Evolutionary conservation across 1,140 invertebrate genomes (phyloP), one percentile per base, ranked within the genome.

Genomic region (Ctenoplectra terminalis): DNA sequence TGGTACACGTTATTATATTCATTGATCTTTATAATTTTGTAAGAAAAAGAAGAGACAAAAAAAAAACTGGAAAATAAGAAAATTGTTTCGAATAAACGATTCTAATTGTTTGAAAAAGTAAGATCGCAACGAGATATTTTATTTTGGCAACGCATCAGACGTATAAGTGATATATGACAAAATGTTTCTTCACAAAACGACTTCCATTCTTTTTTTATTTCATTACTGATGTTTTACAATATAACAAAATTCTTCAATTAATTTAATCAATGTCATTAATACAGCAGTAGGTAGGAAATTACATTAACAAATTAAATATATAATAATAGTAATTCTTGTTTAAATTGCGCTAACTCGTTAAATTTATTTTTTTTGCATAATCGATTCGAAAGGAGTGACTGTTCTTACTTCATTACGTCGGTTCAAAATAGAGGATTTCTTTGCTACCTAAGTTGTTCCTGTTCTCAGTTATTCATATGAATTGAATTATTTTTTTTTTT

Each of bases 161-260:
- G 26, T 72, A 54, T 6, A 77, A 72, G 34, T 48, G 52, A 61
- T 61, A 61, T 20, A 61, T 78, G 48, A 60, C 54, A 74, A 81
- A 81, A 80, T 34, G 20, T 60, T 81, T 87, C 63, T 66, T 88
- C 77, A 89, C 90, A 91, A 91, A 92, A 91, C 86, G 89, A 90
- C 87, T 89, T 92, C 85, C 76, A 86, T 88, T 90, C 85, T 87
- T 89, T 86, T 64, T 88, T 89, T 89, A 86, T 88, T 90, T 89
- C 75, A 78, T 90, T 84, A 86, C 81, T 90, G 63, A 88, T 60
- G 83, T 89, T 90, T 79, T 90, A 91, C 89, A 89, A 82, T 88
- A 54, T 90, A 90, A 89, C 83, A 88, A 88, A 90, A 71, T 78
- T 85, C 74, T 52, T 82, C 70, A 52, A 74, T 84, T 73, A 80